Evolutionary conservation across 1,140 invertebrate genomes (phyloP), one percentile per base, ranked within the genome.

Genomic region (Diorhabda elongata): DNA sequence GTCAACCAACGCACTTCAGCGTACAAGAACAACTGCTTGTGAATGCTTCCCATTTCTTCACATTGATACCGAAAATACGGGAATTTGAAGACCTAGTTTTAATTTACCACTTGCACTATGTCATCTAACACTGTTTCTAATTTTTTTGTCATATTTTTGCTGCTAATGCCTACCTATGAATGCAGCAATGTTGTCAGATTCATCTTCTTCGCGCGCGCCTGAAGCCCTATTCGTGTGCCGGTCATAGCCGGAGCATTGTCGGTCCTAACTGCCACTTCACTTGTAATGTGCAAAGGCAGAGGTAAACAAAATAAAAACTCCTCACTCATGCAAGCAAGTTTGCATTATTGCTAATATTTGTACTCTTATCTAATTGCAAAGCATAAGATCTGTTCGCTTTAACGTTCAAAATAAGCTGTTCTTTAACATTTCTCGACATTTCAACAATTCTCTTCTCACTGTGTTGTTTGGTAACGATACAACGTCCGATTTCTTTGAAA

Each of bases 331-430:
- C 68, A 73, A 4, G 42, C 70, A 73, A 71, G 73, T 72, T 76
- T 80, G 79, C 71, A 80, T 78, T 71, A 74, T 78, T 72, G 80
- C 80, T 72, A 81, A 66, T 67, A 77, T 73, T 73, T 79, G 74
- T 68, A 72, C 64, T 41, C 58, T 69, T 8, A 74, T 68, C 70
- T 74, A n/a, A 11, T 68, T 68, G 60, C 44, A 63, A 63, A n/a
- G n/a, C n/a, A 68, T 63, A 68, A 57, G 42, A 68, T 57, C 67
- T 5, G 61, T 61, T 68, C 47, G 3, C 2, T 42, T 68, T 63
- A 2, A 68, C 60, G 52, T 68, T 68, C 61, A 56, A 42, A 63
- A 68, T 63, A 4, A 68, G 42, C 47, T 68, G 67, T 42, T 68
- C 47, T 63, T 68, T 62, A 58, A 68, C 5, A 56, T 62, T 62